phyloP scores from a whole-genome alignment of 1,140 invertebrate species.

The Papilio dardanus region DNA sequence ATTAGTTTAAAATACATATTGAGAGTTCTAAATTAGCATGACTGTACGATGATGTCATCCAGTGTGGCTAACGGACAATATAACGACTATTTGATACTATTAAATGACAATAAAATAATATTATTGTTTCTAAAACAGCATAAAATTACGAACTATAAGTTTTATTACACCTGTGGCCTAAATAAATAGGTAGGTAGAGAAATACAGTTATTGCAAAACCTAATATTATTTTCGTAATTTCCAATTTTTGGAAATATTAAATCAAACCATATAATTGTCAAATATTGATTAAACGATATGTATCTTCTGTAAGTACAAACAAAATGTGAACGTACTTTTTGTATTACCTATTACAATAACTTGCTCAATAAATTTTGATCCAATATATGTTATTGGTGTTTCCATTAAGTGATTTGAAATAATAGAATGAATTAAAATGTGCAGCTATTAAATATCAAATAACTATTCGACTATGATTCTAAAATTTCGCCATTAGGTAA shows the following conservation, averaged over 20 bases:
- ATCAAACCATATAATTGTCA: no score
- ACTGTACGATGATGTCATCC: constrained; percentile 66
- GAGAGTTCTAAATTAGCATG: constrained; percentile 58
- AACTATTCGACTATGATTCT: not conserved
- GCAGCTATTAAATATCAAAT: not conserved
- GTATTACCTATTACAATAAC: no score
- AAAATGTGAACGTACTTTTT: no score
- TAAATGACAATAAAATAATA: constrained; percentile 38
- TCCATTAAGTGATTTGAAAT: not conserved
- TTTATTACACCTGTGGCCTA: not conserved
- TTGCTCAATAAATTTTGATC: not conserved
- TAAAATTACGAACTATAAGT: not conserved
- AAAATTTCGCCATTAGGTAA: constrained; percentile 26
- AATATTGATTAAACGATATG: no score
- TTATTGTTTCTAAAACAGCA: constrained; percentile 11
- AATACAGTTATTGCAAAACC: not conserved
- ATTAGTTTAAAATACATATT: constrained; percentile 43
- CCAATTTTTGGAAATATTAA: no score
- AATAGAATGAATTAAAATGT: not conserved
- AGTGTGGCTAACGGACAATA: constrained; percentile 53
- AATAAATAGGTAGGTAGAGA: not conserved
- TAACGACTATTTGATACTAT: constrained; percentile 43
- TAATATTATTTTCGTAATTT: no score
- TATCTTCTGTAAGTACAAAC: no score
- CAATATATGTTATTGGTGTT: not conserved